These are phyloP conservation scores for Mareca strepera DNA, from an alignment of 2,797 vertebrate species.

Conservation along the genomic window DNA sequence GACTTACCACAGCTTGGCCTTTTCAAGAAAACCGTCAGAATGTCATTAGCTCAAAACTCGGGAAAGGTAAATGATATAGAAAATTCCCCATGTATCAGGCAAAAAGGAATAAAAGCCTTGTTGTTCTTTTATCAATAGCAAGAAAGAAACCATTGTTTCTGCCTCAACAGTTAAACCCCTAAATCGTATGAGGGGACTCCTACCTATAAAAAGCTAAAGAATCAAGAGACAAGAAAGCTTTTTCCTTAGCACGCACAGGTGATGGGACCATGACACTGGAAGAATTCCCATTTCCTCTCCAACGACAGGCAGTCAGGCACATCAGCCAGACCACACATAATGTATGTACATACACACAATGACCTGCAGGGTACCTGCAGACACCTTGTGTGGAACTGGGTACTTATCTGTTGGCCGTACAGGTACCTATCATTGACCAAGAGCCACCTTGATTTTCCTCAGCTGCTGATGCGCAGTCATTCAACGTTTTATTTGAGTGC, in stretches of 20 bases:
- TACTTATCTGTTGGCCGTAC: neutral
- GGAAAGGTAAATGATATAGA: neutral
- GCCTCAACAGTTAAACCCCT: neutral
- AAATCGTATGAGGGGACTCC: neutral
- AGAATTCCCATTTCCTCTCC: neutral
- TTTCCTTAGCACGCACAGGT: neutral
- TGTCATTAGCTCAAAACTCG: neutral
- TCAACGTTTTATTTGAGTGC: neutral
- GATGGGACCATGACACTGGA: neutral
- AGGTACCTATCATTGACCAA: neutral
- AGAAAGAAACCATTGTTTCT: neutral
- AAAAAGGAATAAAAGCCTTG: neutral
- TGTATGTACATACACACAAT: rapidly evolving
- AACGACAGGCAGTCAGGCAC: rapidly evolving
- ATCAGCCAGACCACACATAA: neutral
- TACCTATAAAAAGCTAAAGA: neutral
- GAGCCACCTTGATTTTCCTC: neutral
- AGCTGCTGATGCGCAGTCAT: neutral
- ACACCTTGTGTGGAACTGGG: too few relatives aligned
- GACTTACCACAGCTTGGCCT: neutral
- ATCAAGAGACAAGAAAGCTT: neutral
- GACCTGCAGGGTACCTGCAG: rapidly evolving
- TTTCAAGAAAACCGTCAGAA: neutral
- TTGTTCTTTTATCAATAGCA: neutral
- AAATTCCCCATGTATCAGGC: neutral